These are phyloP conservation scores for Melanogrammus aeglefinus DNA, from an alignment of 2,797 vertebrate genomes.

Conservation along the genomic window DNA sequence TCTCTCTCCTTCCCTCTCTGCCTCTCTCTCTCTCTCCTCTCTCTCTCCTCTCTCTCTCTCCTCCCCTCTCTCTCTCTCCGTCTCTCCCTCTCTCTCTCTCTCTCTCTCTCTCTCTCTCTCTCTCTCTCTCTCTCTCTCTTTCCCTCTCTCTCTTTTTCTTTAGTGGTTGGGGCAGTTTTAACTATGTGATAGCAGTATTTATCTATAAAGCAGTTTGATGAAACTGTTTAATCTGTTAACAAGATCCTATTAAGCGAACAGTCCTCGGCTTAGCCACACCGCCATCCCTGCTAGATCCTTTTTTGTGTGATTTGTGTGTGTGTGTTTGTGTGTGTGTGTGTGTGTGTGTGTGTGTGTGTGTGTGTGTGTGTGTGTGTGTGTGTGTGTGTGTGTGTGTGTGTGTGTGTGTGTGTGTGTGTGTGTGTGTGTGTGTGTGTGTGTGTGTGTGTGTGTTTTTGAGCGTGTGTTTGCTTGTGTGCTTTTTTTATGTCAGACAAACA, in stretches of 20 bases:
- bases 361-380: too few relatives aligned
- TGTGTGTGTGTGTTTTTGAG: too few relatives aligned
- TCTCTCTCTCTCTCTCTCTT: neutral
- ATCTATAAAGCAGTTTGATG: slow-evolving; percentile 3
- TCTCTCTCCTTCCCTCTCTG: neutral
- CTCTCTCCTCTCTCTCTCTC: too few relatives aligned
- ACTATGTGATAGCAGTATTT: slow-evolving; percentile 22
- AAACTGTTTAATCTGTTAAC: slow-evolving; percentile 51
- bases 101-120: slow-evolving; percentile 7
- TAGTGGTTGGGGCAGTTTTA: slow-evolving; percentile 29
- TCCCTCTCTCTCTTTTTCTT: slow-evolving; percentile 11
- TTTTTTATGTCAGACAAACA: neutral
- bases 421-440: too few relatives aligned
- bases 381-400: too few relatives aligned
- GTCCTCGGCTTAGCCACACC: slow-evolving; percentile 30
- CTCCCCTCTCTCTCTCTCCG: neutral
- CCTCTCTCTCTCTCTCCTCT: neutral
- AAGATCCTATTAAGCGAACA: slow-evolving; percentile 47
- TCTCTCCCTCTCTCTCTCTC: neutral
- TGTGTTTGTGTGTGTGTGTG: neutral
- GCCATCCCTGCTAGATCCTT: slow-evolving; percentile 26
- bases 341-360: too few relatives aligned
- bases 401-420: too few relatives aligned
- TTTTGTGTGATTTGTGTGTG: slow-evolving; percentile 8
- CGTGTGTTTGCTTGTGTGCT: too few relatives aligned